Evolutionary conservation across 2,113 vertebrate species (phyloP).

Genomic region (Myrmecophaga tridactyla): DNA sequence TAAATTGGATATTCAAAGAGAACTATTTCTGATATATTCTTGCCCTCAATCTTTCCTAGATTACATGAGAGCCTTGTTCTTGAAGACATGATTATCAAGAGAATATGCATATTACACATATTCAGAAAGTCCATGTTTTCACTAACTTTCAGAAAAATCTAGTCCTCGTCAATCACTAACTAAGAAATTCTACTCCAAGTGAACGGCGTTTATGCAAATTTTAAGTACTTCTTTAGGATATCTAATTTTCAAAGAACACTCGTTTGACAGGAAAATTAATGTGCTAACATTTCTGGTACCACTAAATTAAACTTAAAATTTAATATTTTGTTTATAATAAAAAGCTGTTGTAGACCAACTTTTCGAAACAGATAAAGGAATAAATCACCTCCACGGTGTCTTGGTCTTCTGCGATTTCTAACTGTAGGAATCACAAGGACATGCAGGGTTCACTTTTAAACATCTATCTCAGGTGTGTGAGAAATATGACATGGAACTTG

Average conservation of each 20-base stretch:
- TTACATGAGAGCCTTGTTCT: not conserved
- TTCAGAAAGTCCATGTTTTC: not conserved
- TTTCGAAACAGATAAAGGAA: not conserved
- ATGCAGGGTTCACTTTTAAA: not conserved
- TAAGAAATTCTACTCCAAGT: not conserved
- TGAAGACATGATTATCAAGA: slow-evolving; percentile 1
- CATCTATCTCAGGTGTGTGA: not conserved
- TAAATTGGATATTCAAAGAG: not conserved
- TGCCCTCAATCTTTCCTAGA: not conserved
- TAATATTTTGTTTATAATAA: not conserved
- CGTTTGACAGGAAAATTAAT: not conserved
- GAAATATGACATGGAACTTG: not conserved
- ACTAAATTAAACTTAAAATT: slow-evolving; percentile 31
- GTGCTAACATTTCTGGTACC: not conserved
- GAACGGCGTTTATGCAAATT: not conserved
- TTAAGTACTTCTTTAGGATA: not conserved
- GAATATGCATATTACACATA: not conserved
- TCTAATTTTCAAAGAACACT: not conserved
- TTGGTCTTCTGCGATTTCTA: not conserved
- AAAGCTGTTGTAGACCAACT: not conserved
- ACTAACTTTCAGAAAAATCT: not conserved
- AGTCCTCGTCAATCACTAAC: not conserved
- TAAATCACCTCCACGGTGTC: not conserved
- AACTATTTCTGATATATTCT: not conserved
- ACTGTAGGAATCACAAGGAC: not conserved